A percentile compares a stretch with the other conserved stretches of the same genome.
Conservation (phyloP, 2,888 invertebrate species). For the Crocallis elinguaria region DNA sequence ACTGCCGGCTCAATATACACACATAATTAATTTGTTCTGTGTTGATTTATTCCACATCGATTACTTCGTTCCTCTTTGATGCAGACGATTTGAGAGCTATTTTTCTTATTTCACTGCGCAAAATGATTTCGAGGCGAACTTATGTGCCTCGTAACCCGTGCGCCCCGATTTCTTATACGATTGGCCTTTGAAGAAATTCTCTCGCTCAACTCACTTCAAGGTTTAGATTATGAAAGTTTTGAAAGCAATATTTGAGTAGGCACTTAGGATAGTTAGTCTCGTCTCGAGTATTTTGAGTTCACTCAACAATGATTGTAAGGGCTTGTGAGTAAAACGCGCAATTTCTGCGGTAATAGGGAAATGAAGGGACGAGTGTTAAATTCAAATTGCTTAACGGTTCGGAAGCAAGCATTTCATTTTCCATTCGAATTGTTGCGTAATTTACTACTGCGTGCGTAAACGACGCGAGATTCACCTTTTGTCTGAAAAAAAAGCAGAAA, state of each 20-base stretch:
- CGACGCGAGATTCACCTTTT: conserved; percentile 65
- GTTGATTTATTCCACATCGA: conserved; percentile 72
- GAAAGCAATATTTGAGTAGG: not conserved
- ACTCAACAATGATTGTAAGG: conserved; percentile 38
- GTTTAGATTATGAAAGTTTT: not conserved
- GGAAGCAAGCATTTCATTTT: conserved; percentile 83
- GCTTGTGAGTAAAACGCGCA: conserved; percentile 60
- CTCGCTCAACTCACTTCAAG: not conserved
- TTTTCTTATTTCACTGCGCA: conserved; percentile 41
- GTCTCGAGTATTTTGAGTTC: conserved; percentile 12
- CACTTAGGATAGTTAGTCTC: conserved; percentile 1
- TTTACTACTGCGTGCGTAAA: conserved; percentile 76
- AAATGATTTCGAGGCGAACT: conserved; percentile 22
- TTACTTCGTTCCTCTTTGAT: conserved; percentile 66
- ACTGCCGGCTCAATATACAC: conserved; percentile 59
- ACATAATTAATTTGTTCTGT: conserved; percentile 72
- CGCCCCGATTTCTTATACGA: conserved; percentile 3
- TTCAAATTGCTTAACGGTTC: conserved; percentile 82
- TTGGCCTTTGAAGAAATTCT: not conserved
- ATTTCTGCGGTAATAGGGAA: conserved; percentile 78
- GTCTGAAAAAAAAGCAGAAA: conserved; percentile 61
- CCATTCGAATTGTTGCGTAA: conserved; percentile 80
- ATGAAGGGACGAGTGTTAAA: conserved; percentile 84
- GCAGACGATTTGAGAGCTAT: conserved; percentile 53
- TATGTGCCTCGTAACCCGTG: too few species aligned